Conservation (phyloP, 2,113 vertebrate genomes). For the Actenoides hombroni region DNA sequence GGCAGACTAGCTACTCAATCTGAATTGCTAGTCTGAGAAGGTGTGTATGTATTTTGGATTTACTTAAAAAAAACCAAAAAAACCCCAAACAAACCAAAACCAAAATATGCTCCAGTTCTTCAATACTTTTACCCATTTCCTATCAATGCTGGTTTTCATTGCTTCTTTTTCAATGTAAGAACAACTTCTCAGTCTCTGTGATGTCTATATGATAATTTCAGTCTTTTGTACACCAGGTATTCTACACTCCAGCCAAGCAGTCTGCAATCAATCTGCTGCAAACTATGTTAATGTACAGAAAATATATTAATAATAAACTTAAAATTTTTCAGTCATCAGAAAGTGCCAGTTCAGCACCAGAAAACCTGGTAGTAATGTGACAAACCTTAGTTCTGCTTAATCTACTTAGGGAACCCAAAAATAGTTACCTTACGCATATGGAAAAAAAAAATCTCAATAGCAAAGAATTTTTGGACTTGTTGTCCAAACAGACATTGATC, state of each 20-base stretch:
- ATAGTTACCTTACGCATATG: background rate
- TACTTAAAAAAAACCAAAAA: background rate
- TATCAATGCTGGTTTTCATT: background rate
- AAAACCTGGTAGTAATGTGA: background rate
- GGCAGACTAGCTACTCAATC: background rate
- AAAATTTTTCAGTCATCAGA: background rate
- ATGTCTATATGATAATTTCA: background rate
- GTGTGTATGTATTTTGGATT: background rate
- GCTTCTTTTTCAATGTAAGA: background rate
- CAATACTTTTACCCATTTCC: background rate
- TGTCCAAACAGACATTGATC: background rate
- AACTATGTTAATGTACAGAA: background rate
- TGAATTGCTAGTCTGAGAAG: background rate
- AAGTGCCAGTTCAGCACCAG: background rate
- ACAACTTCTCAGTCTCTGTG: background rate
- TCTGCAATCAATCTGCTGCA: background rate
- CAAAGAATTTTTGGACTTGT: background rate
- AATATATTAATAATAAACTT: background rate
- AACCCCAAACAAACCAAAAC: background rate
- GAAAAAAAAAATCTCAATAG: background rate
- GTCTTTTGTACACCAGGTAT: background rate
- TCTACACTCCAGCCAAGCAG: background rate
- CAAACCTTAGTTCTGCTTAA: background rate
- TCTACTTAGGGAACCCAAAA: background rate
- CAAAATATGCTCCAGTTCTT: background rate